Evolutionary conservation across 2,888 invertebrate genomes (phyloP), one percentile per base, ranked within the genome.

Genomic region (Ormyrus pomaceus): DNA sequence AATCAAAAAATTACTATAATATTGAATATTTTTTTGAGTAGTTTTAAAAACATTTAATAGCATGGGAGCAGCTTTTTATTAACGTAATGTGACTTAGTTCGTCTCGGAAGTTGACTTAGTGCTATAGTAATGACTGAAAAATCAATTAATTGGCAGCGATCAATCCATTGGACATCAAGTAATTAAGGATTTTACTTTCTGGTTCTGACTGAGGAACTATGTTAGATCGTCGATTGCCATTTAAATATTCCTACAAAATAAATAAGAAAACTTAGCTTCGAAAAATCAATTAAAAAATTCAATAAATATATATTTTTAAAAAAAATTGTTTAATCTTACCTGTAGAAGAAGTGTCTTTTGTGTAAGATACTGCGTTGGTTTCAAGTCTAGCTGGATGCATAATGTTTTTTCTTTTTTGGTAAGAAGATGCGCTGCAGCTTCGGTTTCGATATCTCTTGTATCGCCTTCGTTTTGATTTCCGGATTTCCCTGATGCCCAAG

Each of bases 351-450:
- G 93, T 11, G 97, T 95, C 91, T 98, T 98, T 91, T 97, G 93
- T 5, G 97, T 96, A 86, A 96, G 94, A 92, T 97, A 98, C 91
- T 96, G 96, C 79, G 96, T 95, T 83, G 97, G 96, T 85, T 95
- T 94, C 88, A 98, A 92, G 89, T 96, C 95, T 88, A 97, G 93
- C 82, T 91, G 91, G 77, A 90, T 86, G 82, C 91, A 91, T 79
- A 91, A 85, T 53, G 86, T 86, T 83, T 90, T 91, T 87, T 91
- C 91, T 85, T 90, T 90, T 81, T 89, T 89, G 62, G 89, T 89
- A 69, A 91, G 86, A 72, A 91, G 86, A 86, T 91, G 88, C 51
- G 89, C 86, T n/a, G 90, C 90, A 80, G 89, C 88, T 83, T 90
- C 90, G 82, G 86, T 84, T 83, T 90, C 90, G 82, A 90, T 87